Percentiles rank a stretch among this genome's conserved stretches.
Evolutionary conservation across 2,888 invertebrate species (phyloP).

Genomic region (Gordius sp.): DNA sequence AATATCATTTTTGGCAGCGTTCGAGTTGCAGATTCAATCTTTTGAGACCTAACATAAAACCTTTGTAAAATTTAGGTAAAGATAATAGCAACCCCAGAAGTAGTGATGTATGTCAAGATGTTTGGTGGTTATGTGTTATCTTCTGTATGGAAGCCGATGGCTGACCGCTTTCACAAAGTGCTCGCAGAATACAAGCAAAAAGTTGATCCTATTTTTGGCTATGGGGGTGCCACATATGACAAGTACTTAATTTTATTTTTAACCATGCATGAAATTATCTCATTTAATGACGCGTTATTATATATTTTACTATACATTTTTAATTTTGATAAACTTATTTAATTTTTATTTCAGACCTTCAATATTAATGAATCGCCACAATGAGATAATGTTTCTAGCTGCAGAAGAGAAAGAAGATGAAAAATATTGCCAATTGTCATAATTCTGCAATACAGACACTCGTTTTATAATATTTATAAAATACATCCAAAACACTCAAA

Average conservation of each 20-base stretch:
- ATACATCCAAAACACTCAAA: too few species aligned
- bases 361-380: constrained; percentile 5
- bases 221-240: background rate
- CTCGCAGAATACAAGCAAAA: background rate
- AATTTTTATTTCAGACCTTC: background rate
- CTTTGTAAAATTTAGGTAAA: constrained; percentile 1
- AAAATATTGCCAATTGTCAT: too few species aligned
- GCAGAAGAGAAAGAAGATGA: background rate
- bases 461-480: too few species aligned
- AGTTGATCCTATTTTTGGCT: background rate
- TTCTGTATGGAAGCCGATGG: background rate
- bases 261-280: background rate
- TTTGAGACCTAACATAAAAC: too few species aligned
- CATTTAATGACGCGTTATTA: background rate
- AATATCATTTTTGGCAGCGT: too few species aligned
- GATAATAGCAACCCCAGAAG: background rate
- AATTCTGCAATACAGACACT: too few species aligned
- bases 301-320: background rate
- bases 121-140: background rate
- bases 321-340: background rate
- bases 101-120: constrained; percentile 6
- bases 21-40: background rate
- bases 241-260: background rate
- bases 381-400: background rate
- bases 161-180: background rate